phyloP scores from a whole-genome alignment of 2,113 vertebrate species.

The Ranitomeya imitator region DNA sequence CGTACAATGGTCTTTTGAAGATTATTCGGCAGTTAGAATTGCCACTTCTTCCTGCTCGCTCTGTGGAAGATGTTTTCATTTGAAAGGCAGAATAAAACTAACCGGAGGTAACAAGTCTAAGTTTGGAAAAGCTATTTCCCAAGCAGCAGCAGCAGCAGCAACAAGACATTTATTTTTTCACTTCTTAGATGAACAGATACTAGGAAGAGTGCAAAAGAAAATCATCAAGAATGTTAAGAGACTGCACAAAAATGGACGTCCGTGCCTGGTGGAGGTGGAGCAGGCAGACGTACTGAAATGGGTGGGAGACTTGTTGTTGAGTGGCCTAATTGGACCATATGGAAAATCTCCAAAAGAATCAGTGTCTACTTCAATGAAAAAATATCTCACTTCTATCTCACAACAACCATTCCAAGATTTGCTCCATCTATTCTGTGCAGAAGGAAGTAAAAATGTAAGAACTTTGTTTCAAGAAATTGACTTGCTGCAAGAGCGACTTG shows the following conservation, averaged over 20 bases:
- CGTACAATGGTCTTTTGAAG: constrained; percentile 67
- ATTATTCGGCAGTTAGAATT: constrained; percentile 60
- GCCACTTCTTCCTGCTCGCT: constrained; percentile 41
- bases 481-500: constrained; percentile 62
- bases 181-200: constrained; percentile 62
- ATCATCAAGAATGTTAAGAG: constrained; percentile 39
- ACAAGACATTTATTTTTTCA: constrained; percentile 64
- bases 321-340: constrained; percentile 62
- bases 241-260: constrained; percentile 55
- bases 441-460: constrained; percentile 56
- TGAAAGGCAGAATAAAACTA: constrained; percentile 63
- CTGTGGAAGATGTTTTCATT: constrained; percentile 65
- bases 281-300: constrained; percentile 63
- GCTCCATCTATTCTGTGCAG: constrained; percentile 61
- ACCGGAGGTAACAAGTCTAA: constrained; percentile 41
- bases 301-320: constrained; percentile 65
- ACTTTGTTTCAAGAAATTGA: constrained; percentile 65
- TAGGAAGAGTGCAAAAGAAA: constrained; percentile 63
- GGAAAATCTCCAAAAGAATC: constrained; percentile 49
- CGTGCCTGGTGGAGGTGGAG: constrained; percentile 59
- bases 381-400: constrained; percentile 60
- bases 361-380: constrained; percentile 58
- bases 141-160: constrained; percentile 27
- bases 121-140: constrained; percentile 26
- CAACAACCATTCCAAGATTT: constrained; percentile 66